Evolutionary conservation across 2,797 vertebrate species (phyloP), one percentile per base, ranked within the genome.

Genomic region (Gouania willdenowi): DNA sequence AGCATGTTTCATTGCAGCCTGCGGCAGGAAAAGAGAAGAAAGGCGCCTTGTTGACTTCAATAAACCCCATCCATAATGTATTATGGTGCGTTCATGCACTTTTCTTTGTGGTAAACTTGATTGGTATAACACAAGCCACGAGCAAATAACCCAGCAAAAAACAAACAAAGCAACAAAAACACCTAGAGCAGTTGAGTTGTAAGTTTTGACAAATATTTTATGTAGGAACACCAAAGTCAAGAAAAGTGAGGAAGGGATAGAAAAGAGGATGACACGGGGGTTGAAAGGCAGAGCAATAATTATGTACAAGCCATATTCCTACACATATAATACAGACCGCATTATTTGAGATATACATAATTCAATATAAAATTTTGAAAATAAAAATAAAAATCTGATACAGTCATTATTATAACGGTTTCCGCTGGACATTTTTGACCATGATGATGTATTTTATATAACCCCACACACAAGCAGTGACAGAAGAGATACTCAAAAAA

Each of bases 361-460:
- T 98, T 97, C 95, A 97, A 90, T 98, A 97, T 98, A 98, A 98
- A 98, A 97, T 93, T 92, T 97, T 91, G 91, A 97, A 82, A 98
- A 97, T 98, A 97, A 98, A 98, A 98, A 96, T 96, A 98, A 98
- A 97, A 97, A 97, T 97, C 93, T 97, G 91, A 97, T 97, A 98
- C 94, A 98, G 94, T 94, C 93, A 95, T 94, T 79, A n/a, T n/a
- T n/a, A n/a, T n/a, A 95, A 96, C 92, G 92, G 94, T 93, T n/a
- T 93, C 91, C 89, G 92, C 92, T 94, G 89, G 90, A 94, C 92
- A 93, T 25, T 89, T 92, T 92, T 79, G 91, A 96, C 91, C 93
- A 93, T 83, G 91, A 92, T n/a, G n/a, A n/a, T n/a, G n/a, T n/a
- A n/a, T n/a, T n/a, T n/a, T n/a, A n/a, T n/a, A n/a, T n/a, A n/a